A percentile compares a stretch with the other conserved stretches of the same genome.
Conservation (phyloP, 2,797 vertebrate species). For the Intellagama lesueurii region DNA sequence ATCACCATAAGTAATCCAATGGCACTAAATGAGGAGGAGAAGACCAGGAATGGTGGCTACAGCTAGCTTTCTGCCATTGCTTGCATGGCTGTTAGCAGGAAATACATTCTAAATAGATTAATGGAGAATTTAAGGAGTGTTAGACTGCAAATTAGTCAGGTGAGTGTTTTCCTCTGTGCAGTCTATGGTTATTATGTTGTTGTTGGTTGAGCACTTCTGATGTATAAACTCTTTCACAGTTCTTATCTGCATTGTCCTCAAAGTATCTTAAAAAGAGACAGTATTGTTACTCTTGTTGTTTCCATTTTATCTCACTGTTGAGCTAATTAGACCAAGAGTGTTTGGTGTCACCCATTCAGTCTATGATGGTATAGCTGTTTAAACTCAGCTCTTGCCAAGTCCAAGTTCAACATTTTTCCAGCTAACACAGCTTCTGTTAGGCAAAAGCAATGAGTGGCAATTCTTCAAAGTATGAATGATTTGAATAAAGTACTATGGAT, state of each 20-base stretch:
- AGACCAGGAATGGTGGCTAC: not conserved
- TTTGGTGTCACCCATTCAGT: not conserved
- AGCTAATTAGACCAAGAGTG: not conserved
- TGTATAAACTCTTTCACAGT: not conserved
- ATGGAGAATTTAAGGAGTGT: not conserved
- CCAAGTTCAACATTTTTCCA: not conserved
- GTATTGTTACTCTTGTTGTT: not conserved
- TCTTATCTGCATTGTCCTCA: not conserved
- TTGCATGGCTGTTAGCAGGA: not conserved
- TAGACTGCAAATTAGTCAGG: not conserved
- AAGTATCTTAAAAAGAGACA: not conserved
- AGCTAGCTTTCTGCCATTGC: not conserved
- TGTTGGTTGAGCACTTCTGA: not conserved
- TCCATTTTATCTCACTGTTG: not conserved
- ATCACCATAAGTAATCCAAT: too few relatives aligned
- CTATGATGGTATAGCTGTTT: not conserved
- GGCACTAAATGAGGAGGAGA: too few relatives aligned
- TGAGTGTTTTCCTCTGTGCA: not conserved
- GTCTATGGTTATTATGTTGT: not conserved
- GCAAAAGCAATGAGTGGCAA: slow-evolving; percentile 38
- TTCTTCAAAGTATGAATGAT: slow-evolving; percentile 41
- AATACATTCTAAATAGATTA: not conserved
- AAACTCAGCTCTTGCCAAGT: not conserved
- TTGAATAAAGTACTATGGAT: slow-evolving; percentile 36
- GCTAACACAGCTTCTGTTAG: not conserved